Conservation (phyloP, 2,113 vertebrate species). For the Carassius carassius region DNA sequence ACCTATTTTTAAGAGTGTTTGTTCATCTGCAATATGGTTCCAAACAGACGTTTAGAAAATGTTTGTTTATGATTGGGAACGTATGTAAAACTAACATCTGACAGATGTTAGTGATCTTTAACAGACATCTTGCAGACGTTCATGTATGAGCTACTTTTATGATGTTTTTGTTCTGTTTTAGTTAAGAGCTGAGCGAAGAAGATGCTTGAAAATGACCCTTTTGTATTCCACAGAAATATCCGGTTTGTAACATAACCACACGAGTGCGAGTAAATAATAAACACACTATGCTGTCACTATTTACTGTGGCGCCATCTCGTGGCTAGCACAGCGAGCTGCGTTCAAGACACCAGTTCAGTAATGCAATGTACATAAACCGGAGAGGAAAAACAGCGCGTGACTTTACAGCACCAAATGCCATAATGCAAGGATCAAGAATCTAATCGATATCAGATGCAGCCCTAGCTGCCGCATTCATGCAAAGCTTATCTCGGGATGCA, state of each 20-base stretch:
- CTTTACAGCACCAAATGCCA: background rate
- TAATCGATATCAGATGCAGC: background rate
- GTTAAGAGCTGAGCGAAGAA: background rate
- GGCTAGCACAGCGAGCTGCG: background rate
- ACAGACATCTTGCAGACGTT: no score
- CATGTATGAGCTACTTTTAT: no score
- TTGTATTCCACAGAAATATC: background rate
- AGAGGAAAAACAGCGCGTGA: background rate
- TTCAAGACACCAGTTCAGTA: background rate
- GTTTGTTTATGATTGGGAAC: no score
- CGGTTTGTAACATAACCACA: background rate
- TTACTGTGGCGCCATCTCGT: background rate
- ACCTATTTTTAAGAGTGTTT: no score
- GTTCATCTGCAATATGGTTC: no score
- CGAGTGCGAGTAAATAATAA: background rate
- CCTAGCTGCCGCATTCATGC: background rate
- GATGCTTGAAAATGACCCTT: background rate
- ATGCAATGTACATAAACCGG: background rate
- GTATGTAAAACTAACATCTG: no score
- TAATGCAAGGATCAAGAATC: background rate
- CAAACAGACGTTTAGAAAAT: no score
- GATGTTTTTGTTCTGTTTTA: background rate
- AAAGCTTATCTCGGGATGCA: slow-evolving; percentile 12
- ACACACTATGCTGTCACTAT: background rate
- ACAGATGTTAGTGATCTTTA: no score